Evolutionary conservation across 2,888 invertebrate species (phyloP), one percentile per base, ranked within the genome.

Genomic region (Troilus luridus): DNA sequence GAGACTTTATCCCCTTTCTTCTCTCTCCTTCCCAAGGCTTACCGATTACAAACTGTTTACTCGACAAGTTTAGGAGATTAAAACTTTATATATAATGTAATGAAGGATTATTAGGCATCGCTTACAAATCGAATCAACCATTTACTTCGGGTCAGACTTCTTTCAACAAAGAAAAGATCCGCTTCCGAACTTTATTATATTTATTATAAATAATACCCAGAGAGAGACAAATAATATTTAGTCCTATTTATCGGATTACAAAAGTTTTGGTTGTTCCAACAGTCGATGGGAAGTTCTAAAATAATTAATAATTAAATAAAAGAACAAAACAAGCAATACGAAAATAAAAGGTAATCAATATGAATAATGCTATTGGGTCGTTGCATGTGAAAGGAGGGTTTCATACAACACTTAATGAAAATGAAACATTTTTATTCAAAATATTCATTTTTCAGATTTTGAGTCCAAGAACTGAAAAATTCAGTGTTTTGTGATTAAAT

Each of bases 41-140:
- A 27, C 62, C 89, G 89, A 67, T 89, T 89, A 89, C 62, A 89
- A 89, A 89, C 89, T 89, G 89, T 89, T 89, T 89, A 89, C 89
- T 67, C 62, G 88, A 62, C 64, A 89, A 89, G 62, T 89, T 89
- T 54, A 60, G 41, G 1, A 89, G 62, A 64, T 89, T 89, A 64
- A 89, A 89, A 89, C 89, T 89, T 89, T 89, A 89, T 89, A 89
- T 89, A 56, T 89, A 89, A 89, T 64, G 54, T 24, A 89, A 89
- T 89, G 89, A 54, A 62, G 54, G 89, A 54, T 85, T 58, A 54
- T 85, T 85, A 54, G 56, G 56, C 85, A 85, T 85, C 85, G 85
- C 85, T 85, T 85, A 56, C 85, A 85, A 85, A 85, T 85, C 56
- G 85, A 85, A 85, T 85, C 85, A 85, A 85, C 56, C 85, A n/a